Evolutionary conservation across 2,888 invertebrate species (phyloP), one percentile per base, ranked within the genome.

Genomic region (Trilocha varians): DNA sequence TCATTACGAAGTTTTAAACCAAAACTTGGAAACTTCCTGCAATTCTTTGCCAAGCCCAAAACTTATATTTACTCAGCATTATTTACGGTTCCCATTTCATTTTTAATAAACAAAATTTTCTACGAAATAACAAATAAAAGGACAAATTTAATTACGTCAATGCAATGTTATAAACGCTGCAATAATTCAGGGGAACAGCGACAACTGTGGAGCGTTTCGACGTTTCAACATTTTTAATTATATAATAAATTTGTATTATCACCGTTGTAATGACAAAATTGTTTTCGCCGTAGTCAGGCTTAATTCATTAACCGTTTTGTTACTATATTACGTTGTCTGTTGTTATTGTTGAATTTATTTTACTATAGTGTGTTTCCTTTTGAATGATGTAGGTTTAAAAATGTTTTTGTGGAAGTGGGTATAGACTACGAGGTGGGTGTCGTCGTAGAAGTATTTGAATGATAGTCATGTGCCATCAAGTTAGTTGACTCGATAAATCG

Each of bases 201-300:
- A 25, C 8, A 2, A 25, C 38, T 42, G 42, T 39, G 69, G 63
- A 56, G 57, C 63, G 66, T 66, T 71, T 65, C 59, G 68, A 68
- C 70, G 66, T 66, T 72, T 65, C 63, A 69, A 70, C 72, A 66
- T 76, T 62, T 77, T 76, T 78, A 77, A 79, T 76, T 77, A 79
- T 78, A 79, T 72, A 76, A 78, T 82, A 79, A 80, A 80, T 79
- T 75, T 60, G 65, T 62, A 78, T 80, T 78, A 79, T 74, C 79
- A 62, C 69, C 62, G 62, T 63, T 53, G 67, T 59, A 59, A 66
- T 63, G 63, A 68, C 72, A 62, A 76, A 78, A 79, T 79, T 78
- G 77, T 78, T 79, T 80, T 76, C 70, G 55, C 63, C 53, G 65
- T 59, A 65, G 61, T 61, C 52, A 59, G 66, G 68, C 60, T 75